Evolutionary conservation across 2,888 invertebrate genomes (phyloP), one percentile per base, ranked within the genome.

Genomic region (Eurois occulta): DNA sequence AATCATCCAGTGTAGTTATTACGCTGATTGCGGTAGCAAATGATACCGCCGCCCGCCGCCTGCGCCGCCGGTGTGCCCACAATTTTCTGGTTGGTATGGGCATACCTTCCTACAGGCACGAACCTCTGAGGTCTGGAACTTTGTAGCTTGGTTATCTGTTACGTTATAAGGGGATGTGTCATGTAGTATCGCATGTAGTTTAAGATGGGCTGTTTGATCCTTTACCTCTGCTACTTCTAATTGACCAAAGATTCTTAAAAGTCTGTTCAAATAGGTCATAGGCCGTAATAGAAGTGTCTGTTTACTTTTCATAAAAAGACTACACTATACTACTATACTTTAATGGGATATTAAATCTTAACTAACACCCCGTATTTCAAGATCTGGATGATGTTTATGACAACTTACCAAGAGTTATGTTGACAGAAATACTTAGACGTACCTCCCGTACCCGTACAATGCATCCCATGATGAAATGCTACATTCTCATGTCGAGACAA

Each of bases 1-100:
- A 86, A 82, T 84, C 86, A 84, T 77, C 81, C 81, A 74, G 86
- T 79, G 87, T 84, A 81, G 88, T 88, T 81, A 87, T 88, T 87
- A 87, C 88, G 77, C 80, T 87, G 88, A 87, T 87, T 88, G 87
- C 87, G 78, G 87, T 87, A 88, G 87, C 88, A 85, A 87, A 87
- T 87, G 87, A 87, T 87, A 87, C 86, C 80, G 72, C 77, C 74
- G 79, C 71, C 75, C 28, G 75, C 62, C 65, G 65, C n/a, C 65
- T 65, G 65, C 81, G 68, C 77, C 67, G 43, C 77, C 67, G 43
- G 60, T 46, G 82, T 77, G 80, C 72, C 60, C 74, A 79, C 84
- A 86, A 87, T 86, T 82, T 88, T 77, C 80, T 81, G 84, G 78
- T 60, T 35, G 78, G 67, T 72, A 72, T 62, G 48, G 38, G 65